Base-by-base conservation (phyloP, 2,113 vertebrate genomes). In the Carassius auratus region DNA sequence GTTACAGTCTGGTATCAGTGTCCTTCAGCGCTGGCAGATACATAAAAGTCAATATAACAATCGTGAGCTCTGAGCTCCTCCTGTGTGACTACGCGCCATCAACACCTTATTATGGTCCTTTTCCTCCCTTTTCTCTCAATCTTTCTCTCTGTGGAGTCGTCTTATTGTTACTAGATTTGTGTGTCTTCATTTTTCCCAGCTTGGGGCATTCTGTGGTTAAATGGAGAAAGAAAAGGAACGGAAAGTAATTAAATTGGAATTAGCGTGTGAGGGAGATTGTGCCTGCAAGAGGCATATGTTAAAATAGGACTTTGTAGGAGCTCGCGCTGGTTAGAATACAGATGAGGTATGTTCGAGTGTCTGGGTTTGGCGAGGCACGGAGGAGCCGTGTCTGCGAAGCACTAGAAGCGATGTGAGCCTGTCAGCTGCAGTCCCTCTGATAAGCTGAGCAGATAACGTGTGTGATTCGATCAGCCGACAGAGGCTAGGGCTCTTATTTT, bases 211-310 rank as follows among this genome's bases (percentile, higher is more conserved):
- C 76, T 85, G 77, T 45, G 77, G 87, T 89, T 73, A 62, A 90
- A 71, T 73, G 68, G 71, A 79, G 33, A 26, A 79, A 71, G 36
- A 84, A 90, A 87, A 85, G 30, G 8, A 59, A 23, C 26, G 64
- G 71, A 57, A 88, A 82, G 85, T 88, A 85, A 91, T 91, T 90
- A 85, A 89, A 90, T 74, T n/a, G 84, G 74, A 87, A 90, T 90
- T 90, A 79, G 87, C 85, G 38, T 81, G 77, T 76, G 52, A 84
- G 23, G 75, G 75, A 84, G 83, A 86, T 57, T 85, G 78, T 89
- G 88, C 69, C 77, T 55, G 19, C 26, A 52, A 81, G 55, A 84
- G 83, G 12, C 2, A 15, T 84, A 86, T 82, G 78, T 87, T 89
- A 78, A 89, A 88, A 81, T 89, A 87, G 66, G 88, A 86, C 83